Conservation (phyloP, 1,140 invertebrate genomes). For the Lasaia peninsularis region DNA sequence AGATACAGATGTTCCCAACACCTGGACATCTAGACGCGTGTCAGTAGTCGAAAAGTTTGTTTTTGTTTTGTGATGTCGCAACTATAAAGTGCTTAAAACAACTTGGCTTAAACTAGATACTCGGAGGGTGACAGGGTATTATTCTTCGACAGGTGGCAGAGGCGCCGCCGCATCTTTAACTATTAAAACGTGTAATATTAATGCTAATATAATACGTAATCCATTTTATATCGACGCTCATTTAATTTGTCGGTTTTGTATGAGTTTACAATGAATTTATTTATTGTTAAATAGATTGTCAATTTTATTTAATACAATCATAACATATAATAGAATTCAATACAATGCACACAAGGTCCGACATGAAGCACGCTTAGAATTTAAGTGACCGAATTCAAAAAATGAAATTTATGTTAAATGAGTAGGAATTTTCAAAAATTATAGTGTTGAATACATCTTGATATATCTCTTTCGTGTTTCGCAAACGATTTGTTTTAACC, state of each 20-base stretch:
- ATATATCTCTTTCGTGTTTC: no score
- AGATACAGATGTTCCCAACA: slow-evolving; percentile 7
- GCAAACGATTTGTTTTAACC: no score
- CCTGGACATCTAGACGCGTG: slow-evolving; percentile 8
- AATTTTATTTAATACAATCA: no score
- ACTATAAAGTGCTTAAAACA: slow-evolving; percentile 9
- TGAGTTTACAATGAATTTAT: slow-evolving; percentile 3
- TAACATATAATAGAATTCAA: no score
- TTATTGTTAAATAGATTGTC: background rate
- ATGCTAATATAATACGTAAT: slow-evolving; percentile 12
- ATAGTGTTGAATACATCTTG: no score
- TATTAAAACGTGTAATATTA: slow-evolving; percentile 11
- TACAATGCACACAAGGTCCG: no score
- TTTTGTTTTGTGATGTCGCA: slow-evolving; percentile 7
- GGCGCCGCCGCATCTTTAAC: background rate
- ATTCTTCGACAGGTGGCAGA: slow-evolving; percentile 1
- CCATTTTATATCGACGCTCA: background rate
- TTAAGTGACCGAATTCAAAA: no score
- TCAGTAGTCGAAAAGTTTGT: slow-evolving; percentile 11
- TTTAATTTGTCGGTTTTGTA: slow-evolving; percentile 1
- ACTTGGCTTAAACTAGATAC: slow-evolving; percentile 11
- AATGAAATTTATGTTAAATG: no score
- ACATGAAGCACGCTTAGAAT: no score
- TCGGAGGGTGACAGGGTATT: slow-evolving; percentile 4
- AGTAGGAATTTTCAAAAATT: no score